Percentiles rank a stretch among this genome's conserved stretches.
These are phyloP conservation scores for Heterotilapia buettikoferi DNA, from an alignment of 2,113 vertebrate genomes.

Conservation along the genomic window DNA sequence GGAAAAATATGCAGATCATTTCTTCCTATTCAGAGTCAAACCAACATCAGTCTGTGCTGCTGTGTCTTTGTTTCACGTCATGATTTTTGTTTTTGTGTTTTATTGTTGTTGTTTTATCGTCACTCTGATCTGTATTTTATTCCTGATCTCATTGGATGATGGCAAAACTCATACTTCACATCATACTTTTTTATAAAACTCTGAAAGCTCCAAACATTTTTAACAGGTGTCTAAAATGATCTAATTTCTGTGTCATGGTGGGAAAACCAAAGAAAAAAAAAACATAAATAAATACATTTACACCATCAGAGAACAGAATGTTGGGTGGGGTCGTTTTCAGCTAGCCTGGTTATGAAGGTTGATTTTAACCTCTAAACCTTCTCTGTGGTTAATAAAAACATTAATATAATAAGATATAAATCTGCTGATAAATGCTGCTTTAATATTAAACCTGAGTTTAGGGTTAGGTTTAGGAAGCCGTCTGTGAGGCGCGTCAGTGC, in stretches of 20 bases:
- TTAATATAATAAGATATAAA: neutral
- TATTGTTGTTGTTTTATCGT: neutral
- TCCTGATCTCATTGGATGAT: neutral
- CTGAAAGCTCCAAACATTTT: neutral
- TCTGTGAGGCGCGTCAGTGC: neutral
- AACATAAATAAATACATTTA: neutral
- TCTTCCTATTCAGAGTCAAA: neutral
- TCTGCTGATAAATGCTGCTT: neutral
- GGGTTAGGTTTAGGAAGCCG: neutral
- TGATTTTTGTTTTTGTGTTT: neutral
- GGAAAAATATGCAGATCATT: neutral
- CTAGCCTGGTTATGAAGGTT: neutral
- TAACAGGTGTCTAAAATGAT: neutral
- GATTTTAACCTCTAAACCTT: neutral
- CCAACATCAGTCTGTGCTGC: neutral
- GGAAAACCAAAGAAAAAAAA: neutral
- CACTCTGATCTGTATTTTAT: neutral
- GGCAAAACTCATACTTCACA: neutral
- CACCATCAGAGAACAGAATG: neutral
- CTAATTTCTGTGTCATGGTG: neutral
- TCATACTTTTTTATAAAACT: neutral
- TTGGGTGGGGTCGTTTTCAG: neutral
- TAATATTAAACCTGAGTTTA: neutral
- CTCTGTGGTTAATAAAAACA: neutral
- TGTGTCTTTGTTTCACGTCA: neutral